Evolutionary conservation across 1,140 invertebrate genomes (phyloP).

Genomic region (Lordiphosa stackelbergi): DNA sequence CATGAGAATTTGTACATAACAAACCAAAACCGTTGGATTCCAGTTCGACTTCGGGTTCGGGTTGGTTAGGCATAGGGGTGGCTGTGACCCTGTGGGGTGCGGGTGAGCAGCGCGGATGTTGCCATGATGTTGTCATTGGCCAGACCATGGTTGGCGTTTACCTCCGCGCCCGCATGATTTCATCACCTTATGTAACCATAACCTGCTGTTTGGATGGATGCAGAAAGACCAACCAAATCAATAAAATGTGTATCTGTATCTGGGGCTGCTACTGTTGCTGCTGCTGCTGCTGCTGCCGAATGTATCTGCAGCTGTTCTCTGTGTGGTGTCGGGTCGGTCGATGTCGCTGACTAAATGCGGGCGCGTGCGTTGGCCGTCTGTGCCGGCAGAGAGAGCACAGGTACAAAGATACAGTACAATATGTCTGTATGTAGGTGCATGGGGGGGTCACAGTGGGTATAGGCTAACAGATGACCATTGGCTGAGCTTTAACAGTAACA

Average conservation of each 20-base stretch:
- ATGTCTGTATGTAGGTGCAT: conserved; percentile 15
- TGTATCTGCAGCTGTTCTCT: conserved; percentile 61
- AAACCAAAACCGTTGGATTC: conserved; percentile 50
- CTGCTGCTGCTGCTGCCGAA: conserved; percentile 26
- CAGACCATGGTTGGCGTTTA: conserved; percentile 1
- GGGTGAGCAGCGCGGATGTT: conserved; percentile 28
- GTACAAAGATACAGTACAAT: conserved; percentile 19
- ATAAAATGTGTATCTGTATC: conserved; percentile 34
- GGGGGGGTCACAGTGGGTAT: too few relatives aligned
- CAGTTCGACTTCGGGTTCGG: conserved; percentile 26
- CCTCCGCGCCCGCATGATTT: conserved; percentile 58
- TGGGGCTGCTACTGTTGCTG: conserved; percentile 13
- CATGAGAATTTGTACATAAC: conserved; percentile 70
- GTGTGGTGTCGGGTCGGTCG: conserved; percentile 23
- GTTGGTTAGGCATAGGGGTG: conserved; percentile 58
- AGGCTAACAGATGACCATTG: too few relatives aligned
- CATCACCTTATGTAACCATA: conserved; percentile 49
- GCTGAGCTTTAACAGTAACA: too few relatives aligned
- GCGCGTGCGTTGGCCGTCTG: conserved; percentile 55
- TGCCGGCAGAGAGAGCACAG: conserved; percentile 28
- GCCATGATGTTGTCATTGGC: conserved; percentile 54
- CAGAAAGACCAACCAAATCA: conserved; percentile 46
- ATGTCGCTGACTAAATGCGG: conserved; percentile 70
- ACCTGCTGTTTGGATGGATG: conserved; percentile 31
- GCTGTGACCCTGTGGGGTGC: conserved; percentile 16